Evolutionary conservation across 2,113 vertebrate species (phyloP).

Genomic region (Nanorana parkeri): DNA sequence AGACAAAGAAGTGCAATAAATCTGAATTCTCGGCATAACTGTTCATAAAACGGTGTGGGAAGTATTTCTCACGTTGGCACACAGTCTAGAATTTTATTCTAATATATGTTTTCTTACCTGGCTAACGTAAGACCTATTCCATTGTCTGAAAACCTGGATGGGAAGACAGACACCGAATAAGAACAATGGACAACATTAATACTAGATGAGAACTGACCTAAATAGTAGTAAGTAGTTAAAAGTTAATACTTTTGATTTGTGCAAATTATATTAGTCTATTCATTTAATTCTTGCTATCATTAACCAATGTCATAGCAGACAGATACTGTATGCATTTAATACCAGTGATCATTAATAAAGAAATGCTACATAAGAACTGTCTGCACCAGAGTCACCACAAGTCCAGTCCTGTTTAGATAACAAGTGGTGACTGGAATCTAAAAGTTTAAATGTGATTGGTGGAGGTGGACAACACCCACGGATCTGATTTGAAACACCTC

Average conservation of each 20-base stretch:
- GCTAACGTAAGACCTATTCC: conserved; percentile 64
- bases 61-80: conserved; percentile 5
- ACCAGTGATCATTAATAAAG: no score
- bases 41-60: neutral
- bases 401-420: no score
- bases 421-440: no score
- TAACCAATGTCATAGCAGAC: neutral
- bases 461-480: no score
- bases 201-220: no score
- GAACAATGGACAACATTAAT: neutral
- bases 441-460: no score
- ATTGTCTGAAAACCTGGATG: conserved; percentile 63
- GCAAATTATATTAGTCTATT: neutral
- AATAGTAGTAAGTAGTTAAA: no score
- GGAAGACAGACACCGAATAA: conserved; percentile 10
- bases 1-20: neutral
- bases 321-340: no score
- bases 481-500: no score
- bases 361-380: no score
- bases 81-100: neutral
- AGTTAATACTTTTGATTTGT: no score
- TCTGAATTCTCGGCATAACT: neutral
- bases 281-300: neutral
- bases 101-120: conserved; percentile 56
- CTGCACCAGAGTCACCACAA: no score